These are phyloP conservation scores for Cherax quadricarinatus DNA, from an alignment of 1,140 invertebrate genomes.

Conservation along the genomic window DNA sequence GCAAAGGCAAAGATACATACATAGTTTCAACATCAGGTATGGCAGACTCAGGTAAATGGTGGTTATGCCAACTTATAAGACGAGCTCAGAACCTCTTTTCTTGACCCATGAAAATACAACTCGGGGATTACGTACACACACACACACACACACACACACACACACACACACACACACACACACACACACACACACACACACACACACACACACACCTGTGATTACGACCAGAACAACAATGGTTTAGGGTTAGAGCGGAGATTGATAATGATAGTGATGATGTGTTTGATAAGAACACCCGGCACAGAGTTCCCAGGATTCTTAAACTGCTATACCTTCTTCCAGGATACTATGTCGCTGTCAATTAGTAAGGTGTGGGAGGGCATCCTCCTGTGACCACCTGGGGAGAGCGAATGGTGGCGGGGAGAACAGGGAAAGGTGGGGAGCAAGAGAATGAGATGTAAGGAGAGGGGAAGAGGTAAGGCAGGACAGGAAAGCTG, in stretches of 20 bases:
- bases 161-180: not conserved
- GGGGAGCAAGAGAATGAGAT: not conserved
- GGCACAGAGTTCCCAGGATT: not conserved
- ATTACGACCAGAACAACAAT: not conserved
- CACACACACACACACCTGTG: not conserved
- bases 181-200: slow-evolving; percentile 40
- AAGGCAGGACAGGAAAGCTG: not conserved
- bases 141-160: too few relatives aligned
- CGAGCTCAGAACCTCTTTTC: too few relatives aligned
- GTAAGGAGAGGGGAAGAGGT: not conserved
- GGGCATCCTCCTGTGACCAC: not conserved
- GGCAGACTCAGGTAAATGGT: too few relatives aligned
- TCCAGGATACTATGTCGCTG: not conserved
- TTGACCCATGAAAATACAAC: too few relatives aligned
- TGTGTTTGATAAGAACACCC: slow-evolving; percentile 12
- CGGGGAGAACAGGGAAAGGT: not conserved
- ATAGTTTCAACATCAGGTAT: too few relatives aligned
- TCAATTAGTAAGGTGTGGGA: slow-evolving; percentile 27
- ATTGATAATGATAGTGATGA: slow-evolving; percentile 1
- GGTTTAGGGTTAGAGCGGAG: not conserved
- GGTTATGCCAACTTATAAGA: too few relatives aligned
- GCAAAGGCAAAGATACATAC: too few relatives aligned
- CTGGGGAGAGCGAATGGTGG: not conserved
- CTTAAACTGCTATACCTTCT: not conserved
- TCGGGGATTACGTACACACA: too few relatives aligned